A percentile compares a stretch with the other conserved stretches of the same genome.
These are phyloP conservation scores for Cryptus armator DNA, from an alignment of 2,888 invertebrate species.

Conservation along the genomic window DNA sequence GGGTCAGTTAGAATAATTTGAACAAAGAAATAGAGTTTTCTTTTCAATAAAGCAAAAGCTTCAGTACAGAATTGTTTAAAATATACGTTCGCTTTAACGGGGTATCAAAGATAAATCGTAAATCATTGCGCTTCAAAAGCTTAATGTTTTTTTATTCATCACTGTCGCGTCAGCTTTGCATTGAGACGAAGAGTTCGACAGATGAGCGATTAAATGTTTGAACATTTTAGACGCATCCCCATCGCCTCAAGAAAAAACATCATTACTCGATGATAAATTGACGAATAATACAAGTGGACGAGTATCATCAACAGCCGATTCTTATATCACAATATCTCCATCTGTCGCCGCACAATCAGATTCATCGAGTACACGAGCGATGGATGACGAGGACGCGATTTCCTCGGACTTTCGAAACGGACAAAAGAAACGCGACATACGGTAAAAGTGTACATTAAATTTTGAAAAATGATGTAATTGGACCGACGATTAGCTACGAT, in stretches of 20 bases:
- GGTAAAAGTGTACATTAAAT: conserved; percentile 15
- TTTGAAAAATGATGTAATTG: neutral
- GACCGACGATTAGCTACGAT: neutral
- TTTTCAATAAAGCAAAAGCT: neutral
- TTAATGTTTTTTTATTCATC: neutral
- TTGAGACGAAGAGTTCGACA: neutral
- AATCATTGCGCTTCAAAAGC: no score
- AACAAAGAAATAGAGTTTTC: neutral
- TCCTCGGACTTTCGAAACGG: conserved; percentile 41
- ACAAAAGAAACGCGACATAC: conserved; percentile 28
- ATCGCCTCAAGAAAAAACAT: neutral
- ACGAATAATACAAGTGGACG: conserved; percentile 16
- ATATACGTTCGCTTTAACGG: no score
- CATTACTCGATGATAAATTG: neutral
- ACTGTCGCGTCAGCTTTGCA: neutral
- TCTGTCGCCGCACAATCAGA: conserved; percentile 39
- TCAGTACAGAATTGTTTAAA: neutral
- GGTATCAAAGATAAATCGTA: no score
- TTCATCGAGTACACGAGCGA: conserved; percentile 45
- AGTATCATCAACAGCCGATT: conserved; percentile 30
- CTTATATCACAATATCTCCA: conserved; percentile 26
- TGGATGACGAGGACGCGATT: conserved; percentile 54
- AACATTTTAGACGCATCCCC: conserved; percentile 17
- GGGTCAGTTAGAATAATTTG: conserved; percentile 13
- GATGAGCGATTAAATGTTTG: neutral